Evolutionary conservation across 2,113 vertebrate genomes (phyloP), one percentile per base, ranked within the genome.

Genomic region (Psammodynastes pulverulentus): DNA sequence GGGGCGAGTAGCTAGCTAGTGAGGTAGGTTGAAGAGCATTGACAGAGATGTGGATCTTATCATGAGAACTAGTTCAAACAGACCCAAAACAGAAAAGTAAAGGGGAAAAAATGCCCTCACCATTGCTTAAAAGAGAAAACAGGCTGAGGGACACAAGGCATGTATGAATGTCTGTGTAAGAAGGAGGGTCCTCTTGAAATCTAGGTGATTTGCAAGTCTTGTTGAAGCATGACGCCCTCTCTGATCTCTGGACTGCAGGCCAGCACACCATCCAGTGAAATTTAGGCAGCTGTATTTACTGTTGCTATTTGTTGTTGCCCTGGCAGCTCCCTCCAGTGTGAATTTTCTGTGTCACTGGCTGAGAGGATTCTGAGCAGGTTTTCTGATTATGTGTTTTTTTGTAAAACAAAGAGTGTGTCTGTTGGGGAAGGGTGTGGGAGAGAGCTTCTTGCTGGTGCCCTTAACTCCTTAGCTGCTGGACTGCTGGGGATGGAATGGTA

Each of bases 341-440:
- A 98, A 98, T 98, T 98, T 98, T 98, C 98, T 98, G 98, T 98
- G 98, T 98, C 98, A 98, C 97, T 98, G 98, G 97, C 96, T 98
- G 97, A 97, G 98, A 98, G 98, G 98, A 98, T 98, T 98, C 98
- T 98, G 98, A 98, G 98, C 97, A 97, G 97, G 97, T 96, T 98
- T 91, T 98, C 98, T 98, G 98, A 98, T 98, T 98, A 98, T 98
- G 98, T 93, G 93, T 86, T 93, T 96, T 97, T 97, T 96, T 95
- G 95, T 95, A 95, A 96, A 91, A 94, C 88, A 1, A 91, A 91
- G 43, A 54, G 89, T 43, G 72, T 79, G 72, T 79, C 72, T 79
- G 72, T 91, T 89, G 54, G 91, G 52, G 9, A 79, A 79, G 72
- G 34, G n/a, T 51, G 13, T n/a, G 52, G 49, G 52, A 29, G 93